Evolutionary conservation across 2,113 vertebrate species (phyloP).

Genomic region (Brachypodius melanocephalos): DNA sequence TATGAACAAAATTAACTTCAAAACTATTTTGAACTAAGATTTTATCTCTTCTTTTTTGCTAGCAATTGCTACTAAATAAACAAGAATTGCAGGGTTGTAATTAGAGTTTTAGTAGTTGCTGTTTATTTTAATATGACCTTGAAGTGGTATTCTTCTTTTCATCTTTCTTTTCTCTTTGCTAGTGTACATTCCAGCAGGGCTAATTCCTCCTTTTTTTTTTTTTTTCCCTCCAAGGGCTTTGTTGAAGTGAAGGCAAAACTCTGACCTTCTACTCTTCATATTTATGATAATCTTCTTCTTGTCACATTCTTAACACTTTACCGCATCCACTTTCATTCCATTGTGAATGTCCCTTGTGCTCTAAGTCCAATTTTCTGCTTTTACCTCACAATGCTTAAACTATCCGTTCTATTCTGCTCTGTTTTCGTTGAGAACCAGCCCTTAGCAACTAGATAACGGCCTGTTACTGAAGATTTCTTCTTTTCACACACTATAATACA

Average conservation of each 20-base stretch:
- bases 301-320: conserved; percentile 32
- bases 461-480: conserved; percentile 36
- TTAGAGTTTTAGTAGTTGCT: not conserved
- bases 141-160: conserved; percentile 3
- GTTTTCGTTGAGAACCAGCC: conserved; percentile 42
- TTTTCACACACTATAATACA: conserved; percentile 46
- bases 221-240: not conserved
- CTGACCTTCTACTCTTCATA: not conserved
- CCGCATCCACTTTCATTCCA: conserved; percentile 10
- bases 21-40: not conserved
- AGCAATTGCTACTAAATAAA: conserved; percentile 3
- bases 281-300: conserved; percentile 36
- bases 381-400: conserved; percentile 24
- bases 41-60: not conserved
- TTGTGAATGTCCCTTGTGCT: conserved; percentile 24
- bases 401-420: conserved; percentile 39
- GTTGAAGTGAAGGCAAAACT: conserved; percentile 9
- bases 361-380: conserved; percentile 52
- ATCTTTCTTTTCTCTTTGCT: not conserved
- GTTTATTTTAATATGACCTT: conserved; percentile 42
- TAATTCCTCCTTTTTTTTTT: not conserved
- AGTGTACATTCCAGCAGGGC: not conserved
- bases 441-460: conserved; percentile 43
- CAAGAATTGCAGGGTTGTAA: conserved; percentile 9
- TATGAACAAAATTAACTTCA: not conserved